Base-by-base conservation (phyloP, 2,113 vertebrate genomes). In the Pelecanoides urinatrix region DNA sequence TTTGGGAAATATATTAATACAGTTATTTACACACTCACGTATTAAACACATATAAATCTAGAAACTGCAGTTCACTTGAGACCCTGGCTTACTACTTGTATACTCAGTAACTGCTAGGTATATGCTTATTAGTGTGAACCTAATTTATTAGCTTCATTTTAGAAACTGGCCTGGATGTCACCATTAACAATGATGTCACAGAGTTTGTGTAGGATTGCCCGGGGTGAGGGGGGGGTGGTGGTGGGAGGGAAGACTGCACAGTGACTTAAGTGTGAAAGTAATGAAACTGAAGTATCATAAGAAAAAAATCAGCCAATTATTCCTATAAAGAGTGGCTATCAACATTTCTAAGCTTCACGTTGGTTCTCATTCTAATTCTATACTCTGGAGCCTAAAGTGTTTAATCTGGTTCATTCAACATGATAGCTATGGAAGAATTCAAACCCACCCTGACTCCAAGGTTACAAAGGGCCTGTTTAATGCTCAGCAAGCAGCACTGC, bases 91-190 rank as follows among this genome's bases (percentile, higher is more conserved):
- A 71, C 42, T 73, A 40, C 17, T 73, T 58, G 12, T 21, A 47
- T 61, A 80, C 76, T 56, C 15, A 74, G 23, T 65, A 84, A 88
- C 32, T 83, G 18, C 36, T 73, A 63, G 59, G 20, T 29, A 66
- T 61, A 56, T 36, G 13, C 8, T 19, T 67, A 42, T 44, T 58
- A 78, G 10, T 8, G 14, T 90, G 66, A 90, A 55, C 11, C 88
- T 65, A 16, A 70, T 76, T 91, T 62, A 83, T 62, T 88, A 58
- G 22, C 56, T 81, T 92, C 11, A 26, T 73, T 95, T 86, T 92
- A 92, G 68, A 85, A 91, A 88, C 17, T 61, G n/a, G 10, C 25
- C 84, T 82, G 32, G n/a, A 21, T 25, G 77, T 56, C 58, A 88
- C 29, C 88, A 74, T 73, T 85, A 74, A 58, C 40, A 65, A 40